These are phyloP conservation scores for Tyto alba DNA, from an alignment of 2,113 vertebrate genomes.

Conservation along the genomic window DNA sequence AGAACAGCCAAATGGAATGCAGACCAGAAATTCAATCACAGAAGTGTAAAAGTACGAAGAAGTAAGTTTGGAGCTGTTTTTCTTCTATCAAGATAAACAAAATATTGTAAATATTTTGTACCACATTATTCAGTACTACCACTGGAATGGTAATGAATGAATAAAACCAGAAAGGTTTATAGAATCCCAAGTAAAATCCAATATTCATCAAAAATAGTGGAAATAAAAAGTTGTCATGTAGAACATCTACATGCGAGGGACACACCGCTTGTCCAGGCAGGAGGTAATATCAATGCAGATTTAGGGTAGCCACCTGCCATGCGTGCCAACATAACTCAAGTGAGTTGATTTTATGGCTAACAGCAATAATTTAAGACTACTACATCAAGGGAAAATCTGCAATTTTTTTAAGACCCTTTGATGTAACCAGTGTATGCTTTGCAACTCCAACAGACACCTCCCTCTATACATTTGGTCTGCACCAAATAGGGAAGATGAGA, in stretches of 20 bases:
- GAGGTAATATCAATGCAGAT: background rate
- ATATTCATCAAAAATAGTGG: background rate
- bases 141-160: constrained; percentile 50
- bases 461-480: background rate
- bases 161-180: background rate
- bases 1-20: background rate
- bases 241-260: background rate
- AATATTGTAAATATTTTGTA: constrained; percentile 48
- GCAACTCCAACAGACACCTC: background rate
- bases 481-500: background rate
- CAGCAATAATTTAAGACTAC: background rate
- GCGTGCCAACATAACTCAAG: background rate
- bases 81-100: constrained; percentile 24
- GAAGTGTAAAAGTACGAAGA: background rate
- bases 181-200: background rate
- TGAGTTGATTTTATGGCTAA: background rate
- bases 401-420: background rate
- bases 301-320: background rate
- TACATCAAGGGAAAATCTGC: constrained; percentile 6
- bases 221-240: background rate
- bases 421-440: constrained; percentile 18
- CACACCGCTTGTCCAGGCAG: background rate
- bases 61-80: background rate
- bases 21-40: constrained; percentile 15
- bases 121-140: background rate